phyloP scores from a whole-genome alignment of 1,140 invertebrate species.

The Cydia fagiglandana region DNA sequence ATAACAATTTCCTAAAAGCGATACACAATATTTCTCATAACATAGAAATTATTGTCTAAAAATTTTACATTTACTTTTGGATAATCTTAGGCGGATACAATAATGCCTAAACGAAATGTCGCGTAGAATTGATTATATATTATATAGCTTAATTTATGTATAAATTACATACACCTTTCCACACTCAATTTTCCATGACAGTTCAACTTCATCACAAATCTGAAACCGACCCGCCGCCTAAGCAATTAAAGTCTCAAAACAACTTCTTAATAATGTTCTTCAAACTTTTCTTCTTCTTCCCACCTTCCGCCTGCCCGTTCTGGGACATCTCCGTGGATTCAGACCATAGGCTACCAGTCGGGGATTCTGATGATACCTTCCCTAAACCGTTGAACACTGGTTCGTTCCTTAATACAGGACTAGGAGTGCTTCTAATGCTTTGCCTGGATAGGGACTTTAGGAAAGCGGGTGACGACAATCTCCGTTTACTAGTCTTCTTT shows the following conservation, averaged over 20 bases:
- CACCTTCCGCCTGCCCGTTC: conserved; percentile 65
- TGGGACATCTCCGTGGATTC: conserved; percentile 75
- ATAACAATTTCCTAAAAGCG: background rate
- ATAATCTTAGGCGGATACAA: background rate
- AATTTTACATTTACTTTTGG: background rate
- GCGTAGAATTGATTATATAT: background rate
- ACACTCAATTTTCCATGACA: background rate
- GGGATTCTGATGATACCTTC: conserved; percentile 71
- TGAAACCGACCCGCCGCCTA: conserved; percentile 41
- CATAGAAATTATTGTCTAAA: background rate
- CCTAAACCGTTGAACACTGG: conserved; percentile 64
- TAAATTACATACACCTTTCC: background rate
- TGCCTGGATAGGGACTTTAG: conserved; percentile 81
- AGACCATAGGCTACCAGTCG: conserved; percentile 75
- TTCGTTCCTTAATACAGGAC: conserved; percentile 58
- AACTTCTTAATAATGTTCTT: conserved; percentile 84
- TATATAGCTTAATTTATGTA: conserved; percentile 7
- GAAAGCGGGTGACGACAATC: conserved; percentile 83
- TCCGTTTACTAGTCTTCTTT: conserved; percentile 74
- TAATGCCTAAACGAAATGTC: background rate
- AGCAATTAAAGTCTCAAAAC: conserved; percentile 77
- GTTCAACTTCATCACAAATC: conserved; percentile 17
- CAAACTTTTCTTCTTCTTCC: conserved; percentile 79
- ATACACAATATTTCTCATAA: too few species aligned
- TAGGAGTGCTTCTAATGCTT: conserved; percentile 67